Conservation (phyloP, 2,888 invertebrate genomes). For the Andrena flavipes region DNA sequence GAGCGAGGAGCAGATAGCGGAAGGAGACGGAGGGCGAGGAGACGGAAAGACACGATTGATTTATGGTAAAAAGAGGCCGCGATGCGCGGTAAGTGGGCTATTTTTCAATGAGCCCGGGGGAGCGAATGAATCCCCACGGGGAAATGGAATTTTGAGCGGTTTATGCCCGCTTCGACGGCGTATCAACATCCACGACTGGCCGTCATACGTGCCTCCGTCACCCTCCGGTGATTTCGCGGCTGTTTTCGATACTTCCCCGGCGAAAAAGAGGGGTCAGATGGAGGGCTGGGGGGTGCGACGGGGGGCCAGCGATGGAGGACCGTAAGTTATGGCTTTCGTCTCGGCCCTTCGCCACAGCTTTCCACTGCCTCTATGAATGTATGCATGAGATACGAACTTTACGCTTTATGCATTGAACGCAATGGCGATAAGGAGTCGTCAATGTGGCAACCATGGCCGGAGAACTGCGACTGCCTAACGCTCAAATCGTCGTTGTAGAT, state of each 20-base stretch:
- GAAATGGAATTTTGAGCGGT: slow-evolving; percentile 77
- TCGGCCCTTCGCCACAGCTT: slow-evolving; percentile 49
- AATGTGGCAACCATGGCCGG: slow-evolving; percentile 29
- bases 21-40: slow-evolving; percentile 16
- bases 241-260: slow-evolving; percentile 69
- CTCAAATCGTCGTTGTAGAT: slow-evolving; percentile 11
- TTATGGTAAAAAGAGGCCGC: slow-evolving; percentile 71
- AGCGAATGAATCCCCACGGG: slow-evolving; percentile 69
- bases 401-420: slow-evolving; percentile 84
- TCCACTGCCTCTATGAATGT: slow-evolving; percentile 78
- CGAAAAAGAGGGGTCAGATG: slow-evolving; percentile 25
- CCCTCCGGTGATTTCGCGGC: slow-evolving; percentile 76
- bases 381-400: slow-evolving; percentile 84
- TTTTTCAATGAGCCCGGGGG: slow-evolving; percentile 72
- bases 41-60: slow-evolving; percentile 66
- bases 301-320: slow-evolving; percentile 49
- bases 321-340: slow-evolving; percentile 82
- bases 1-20: not conserved
- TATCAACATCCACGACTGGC: slow-evolving; percentile 69
- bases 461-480: slow-evolving; percentile 33
- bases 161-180: slow-evolving; percentile 48
- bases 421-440: slow-evolving; percentile 79
- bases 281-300: not conserved
- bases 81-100: slow-evolving; percentile 72
- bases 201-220: slow-evolving; percentile 82